Base-by-base conservation (phyloP, 1,140 invertebrate genomes). In the Gonatopus flavifemur region DNA sequence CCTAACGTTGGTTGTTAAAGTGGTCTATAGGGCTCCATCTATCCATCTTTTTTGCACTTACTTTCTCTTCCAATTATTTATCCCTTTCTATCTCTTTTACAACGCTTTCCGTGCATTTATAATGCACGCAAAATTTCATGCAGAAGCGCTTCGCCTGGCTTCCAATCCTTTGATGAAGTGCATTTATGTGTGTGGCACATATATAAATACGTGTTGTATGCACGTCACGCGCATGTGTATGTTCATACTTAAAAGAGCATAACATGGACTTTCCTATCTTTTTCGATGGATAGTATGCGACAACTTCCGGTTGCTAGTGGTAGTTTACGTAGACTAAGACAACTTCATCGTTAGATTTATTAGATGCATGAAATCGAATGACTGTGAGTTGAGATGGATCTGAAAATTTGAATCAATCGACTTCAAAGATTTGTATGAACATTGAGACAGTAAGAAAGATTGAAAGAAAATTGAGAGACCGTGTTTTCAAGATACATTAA, bases 91-190 rank as follows among this genome's bases (percentile, higher is more conserved):
- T 52, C 30, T 38, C 46, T 39, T 49, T 51, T 51, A 49, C 55
- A 32, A 64, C 49, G 50, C 55, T 59, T n/a, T n/a, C 48, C 64
- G 65, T 54, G 62, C 66, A 70, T 70, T 74, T 69, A 71, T 71
- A 70, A 73, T 72, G 64, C 65, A 70, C 67, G 70, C 66, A 69
- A 74, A 74, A 76, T 73, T 73, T 73, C 69, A 74, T 72, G 67
- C 66, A 67, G 59, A 59, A 51, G 43, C 55, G 67, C 64, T 61
- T 63, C 64, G 57, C 39, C 53, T 57, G 55, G 30, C 54, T 63
- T 67, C 55, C 53, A 63, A 68, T 69, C 69, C 66, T 70, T 70
- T 70, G 67, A 70, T 66, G 66, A 62, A 52, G 64, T 55, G 59
- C 56, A 45, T 51, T 49, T 60, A 56, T 53, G 37, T 39, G 45